phyloP scores from a whole-genome alignment of 2,888 invertebrate species.

The Ophion ellenae region DNA sequence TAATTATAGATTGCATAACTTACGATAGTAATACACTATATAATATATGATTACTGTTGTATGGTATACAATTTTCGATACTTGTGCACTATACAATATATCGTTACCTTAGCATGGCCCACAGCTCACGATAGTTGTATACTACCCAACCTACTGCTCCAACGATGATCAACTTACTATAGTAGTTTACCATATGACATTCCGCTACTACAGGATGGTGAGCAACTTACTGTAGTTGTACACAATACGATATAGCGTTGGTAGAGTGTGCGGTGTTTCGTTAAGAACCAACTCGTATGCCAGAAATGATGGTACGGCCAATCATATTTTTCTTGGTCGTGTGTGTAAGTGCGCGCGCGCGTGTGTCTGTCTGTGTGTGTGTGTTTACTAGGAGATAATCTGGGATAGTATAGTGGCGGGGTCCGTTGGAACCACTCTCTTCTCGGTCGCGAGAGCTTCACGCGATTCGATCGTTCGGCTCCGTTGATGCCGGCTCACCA shows the following conservation, averaged over 20 bases:
- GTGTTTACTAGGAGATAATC: constrained; percentile 1
- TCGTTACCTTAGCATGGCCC: not conserved
- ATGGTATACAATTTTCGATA: not conserved
- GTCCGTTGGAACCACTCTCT: constrained; percentile 42
- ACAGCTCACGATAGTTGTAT: not conserved
- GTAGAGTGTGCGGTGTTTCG: not conserved
- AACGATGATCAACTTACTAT: not conserved
- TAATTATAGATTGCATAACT: not conserved
- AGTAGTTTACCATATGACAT: not conserved
- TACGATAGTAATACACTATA: not conserved
- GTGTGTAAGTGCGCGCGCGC: too few relatives aligned
- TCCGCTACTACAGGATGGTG: not conserved
- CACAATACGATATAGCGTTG: not conserved
- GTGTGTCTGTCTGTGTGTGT: not conserved
- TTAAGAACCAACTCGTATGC: not conserved
- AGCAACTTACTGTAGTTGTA: not conserved
- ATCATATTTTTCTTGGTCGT: not conserved
- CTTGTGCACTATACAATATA: not conserved
- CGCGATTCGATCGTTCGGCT: constrained; percentile 42
- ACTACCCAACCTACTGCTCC: not conserved
- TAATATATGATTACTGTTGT: not conserved
- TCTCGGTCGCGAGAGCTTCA: constrained; percentile 36
- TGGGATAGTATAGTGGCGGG: not conserved
- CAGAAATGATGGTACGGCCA: not conserved
- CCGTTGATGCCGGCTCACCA: constrained; percentile 41